A percentile compares a stretch with the other conserved stretches of the same genome.
Evolutionary conservation across 2,888 invertebrate genomes (phyloP).

Genomic region (Chymomyza amoena): DNA sequence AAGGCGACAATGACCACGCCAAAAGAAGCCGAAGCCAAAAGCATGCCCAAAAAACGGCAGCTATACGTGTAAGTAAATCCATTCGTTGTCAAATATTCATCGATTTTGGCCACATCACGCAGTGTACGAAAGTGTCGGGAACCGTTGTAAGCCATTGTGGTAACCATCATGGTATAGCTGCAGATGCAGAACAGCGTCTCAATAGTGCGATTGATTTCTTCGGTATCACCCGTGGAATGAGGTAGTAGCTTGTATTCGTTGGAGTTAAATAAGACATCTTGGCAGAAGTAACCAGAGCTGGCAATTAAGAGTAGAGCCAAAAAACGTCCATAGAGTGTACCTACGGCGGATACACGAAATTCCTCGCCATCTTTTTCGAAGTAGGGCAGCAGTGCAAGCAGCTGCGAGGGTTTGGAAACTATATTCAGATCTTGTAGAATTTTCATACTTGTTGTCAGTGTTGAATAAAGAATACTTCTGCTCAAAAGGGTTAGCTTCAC

Average conservation of each 20-base stretch:
- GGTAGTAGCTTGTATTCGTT: slow-evolving; percentile 50
- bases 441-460: slow-evolving; percentile 45
- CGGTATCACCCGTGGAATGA: slow-evolving; percentile 59
- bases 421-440: slow-evolving; percentile 52
- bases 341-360: slow-evolving; percentile 32
- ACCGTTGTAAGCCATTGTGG: slow-evolving; percentile 54
- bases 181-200: slow-evolving; percentile 68
- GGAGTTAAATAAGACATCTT: slow-evolving; percentile 53
- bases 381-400: slow-evolving; percentile 57
- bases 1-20: slow-evolving; percentile 56
- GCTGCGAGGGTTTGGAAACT: slow-evolving; percentile 40
- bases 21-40: slow-evolving; percentile 29
- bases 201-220: slow-evolving; percentile 69
- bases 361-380: slow-evolving; percentile 36
- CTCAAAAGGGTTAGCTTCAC: neutral
- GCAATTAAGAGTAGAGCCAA: slow-evolving; percentile 36
- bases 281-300: slow-evolving; percentile 32
- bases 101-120: slow-evolving; percentile 60
- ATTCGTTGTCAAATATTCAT: slow-evolving; percentile 50
- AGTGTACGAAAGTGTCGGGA: slow-evolving; percentile 56
- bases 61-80: slow-evolving; percentile 50
- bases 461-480: neutral
- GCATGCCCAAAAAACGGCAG: slow-evolving; percentile 38
- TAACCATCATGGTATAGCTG: slow-evolving; percentile 62
- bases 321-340: slow-evolving; percentile 47